Conservation (phyloP, 2,888 invertebrate species). For the Microplitis manilae region DNA sequence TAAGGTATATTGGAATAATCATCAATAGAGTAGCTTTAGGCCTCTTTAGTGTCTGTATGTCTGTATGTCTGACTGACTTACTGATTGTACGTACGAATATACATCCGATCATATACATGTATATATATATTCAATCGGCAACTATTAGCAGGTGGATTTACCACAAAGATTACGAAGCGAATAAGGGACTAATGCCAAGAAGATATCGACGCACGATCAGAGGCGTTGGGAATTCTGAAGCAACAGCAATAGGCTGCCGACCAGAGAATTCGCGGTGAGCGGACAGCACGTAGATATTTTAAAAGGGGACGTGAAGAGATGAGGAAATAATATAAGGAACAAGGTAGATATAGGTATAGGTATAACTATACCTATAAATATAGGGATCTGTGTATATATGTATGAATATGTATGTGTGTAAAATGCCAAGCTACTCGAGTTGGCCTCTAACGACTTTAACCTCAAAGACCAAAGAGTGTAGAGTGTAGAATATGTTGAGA, state of each 20-base stretch:
- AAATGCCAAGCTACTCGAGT: conserved; percentile 9
- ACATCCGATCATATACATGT: conserved; percentile 46
- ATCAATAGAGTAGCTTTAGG: conserved; percentile 15
- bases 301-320: conserved; percentile 6
- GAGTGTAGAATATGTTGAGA: background rate
- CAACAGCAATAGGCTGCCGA: too few species aligned
- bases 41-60: conserved; percentile 2
- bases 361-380: background rate
- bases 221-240: conserved; percentile 30
- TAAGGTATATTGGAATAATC: background rate
- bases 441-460: conserved; percentile 31
- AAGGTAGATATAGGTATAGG: background rate
- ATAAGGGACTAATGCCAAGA: conserved; percentile 45
- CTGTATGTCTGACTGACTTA: conserved; percentile 13
- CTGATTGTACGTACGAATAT: conserved; percentile 18
- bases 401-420: background rate
- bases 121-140: conserved; percentile 48
- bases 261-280: background rate
- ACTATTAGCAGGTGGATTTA: conserved; percentile 53
- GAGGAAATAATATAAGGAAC: conserved; percentile 21
- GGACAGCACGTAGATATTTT: conserved; percentile 23
- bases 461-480: conserved; percentile 19
- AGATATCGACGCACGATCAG: conserved; percentile 49
- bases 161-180: conserved; percentile 47
- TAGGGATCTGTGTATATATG: background rate